Percentiles rank a stretch among this genome's conserved stretches.
These are phyloP conservation scores for Champsocephalus gunnari DNA, from an alignment of 2,797 vertebrate genomes.

Conservation along the genomic window DNA sequence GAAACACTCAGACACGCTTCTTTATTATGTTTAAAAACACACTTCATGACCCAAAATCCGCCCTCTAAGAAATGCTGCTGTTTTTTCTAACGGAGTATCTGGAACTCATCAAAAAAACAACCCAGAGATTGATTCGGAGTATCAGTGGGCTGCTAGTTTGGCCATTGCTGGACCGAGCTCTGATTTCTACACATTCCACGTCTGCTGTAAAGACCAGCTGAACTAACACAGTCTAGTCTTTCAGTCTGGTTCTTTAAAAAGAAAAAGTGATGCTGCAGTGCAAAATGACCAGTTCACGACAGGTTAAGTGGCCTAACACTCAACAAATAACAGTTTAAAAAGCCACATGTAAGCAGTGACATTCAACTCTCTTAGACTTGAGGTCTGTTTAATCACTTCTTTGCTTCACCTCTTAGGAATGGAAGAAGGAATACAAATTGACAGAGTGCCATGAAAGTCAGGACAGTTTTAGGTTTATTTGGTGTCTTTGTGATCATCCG, in stretches of 20 bases:
- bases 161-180: neutral
- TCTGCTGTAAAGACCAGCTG: constrained; percentile 43
- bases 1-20: constrained; percentile 31
- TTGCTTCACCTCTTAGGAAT: constrained; percentile 26
- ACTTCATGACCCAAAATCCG: constrained; percentile 43
- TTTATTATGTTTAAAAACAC: constrained; percentile 55
- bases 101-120: constrained; percentile 37
- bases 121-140: constrained; percentile 26
- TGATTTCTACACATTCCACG: constrained; percentile 35
- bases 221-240: constrained; percentile 46
- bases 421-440: constrained; percentile 15
- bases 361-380: constrained; percentile 47
- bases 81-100: constrained; percentile 37
- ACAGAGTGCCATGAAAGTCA: constrained; percentile 3
- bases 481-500: constrained; percentile 54
- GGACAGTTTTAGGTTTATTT: constrained; percentile 53
- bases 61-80: neutral
- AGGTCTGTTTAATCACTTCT: constrained; percentile 44
- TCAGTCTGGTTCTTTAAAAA: constrained; percentile 24
- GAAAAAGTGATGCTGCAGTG: neutral
- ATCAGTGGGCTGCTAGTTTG: constrained; percentile 26
- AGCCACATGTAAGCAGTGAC: constrained; percentile 30
- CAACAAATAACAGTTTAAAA: constrained; percentile 38
- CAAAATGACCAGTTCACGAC: constrained; percentile 19
- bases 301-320: constrained; percentile 24